Evolutionary conservation across 2,797 vertebrate species (phyloP), one percentile per base, ranked within the genome.

Genomic region (Eleutherodactylus coqui): DNA sequence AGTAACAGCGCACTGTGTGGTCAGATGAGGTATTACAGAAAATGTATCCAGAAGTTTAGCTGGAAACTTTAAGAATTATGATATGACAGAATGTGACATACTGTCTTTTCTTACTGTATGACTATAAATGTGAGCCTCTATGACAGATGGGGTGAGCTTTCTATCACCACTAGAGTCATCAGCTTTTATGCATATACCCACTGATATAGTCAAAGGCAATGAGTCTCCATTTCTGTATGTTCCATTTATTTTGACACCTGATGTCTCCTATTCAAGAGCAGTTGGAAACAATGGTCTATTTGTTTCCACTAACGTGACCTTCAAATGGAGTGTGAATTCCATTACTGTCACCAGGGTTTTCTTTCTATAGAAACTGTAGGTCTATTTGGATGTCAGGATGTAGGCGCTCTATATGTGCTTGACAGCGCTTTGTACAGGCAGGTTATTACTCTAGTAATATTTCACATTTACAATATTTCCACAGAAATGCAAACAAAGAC

Each of bases 271-370:
- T 45, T 45, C 41, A 5, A 24, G 38, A n/a, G 41, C 24, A 27
- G 24, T 16, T 5, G 43, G 69, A 73, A 73, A n/a, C 41, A 73
- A 43, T 45, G 41, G 69, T 73, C 69, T 43, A 45, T 72, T 73
- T 73, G 3, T n/a, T 27, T 27, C 10, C 38, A 73, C 38, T 73
- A 73, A 73, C 69, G 27, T 43, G 69, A 73, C 69, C 69, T 73
- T 45, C 24, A 43, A 43, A 41, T 73, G 24, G 45, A 14, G 38
- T 27, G 36, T 73, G 41, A 45, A 45, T 41, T 11, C 38, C 41
- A 27, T 45, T 45, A 73, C 38, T 45, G 36, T 45, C 69, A 14
- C 38, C 24, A 1, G 5, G 24, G 7, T 70, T 70, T n/a, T n/a
- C 21, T 73, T 6, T 73, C 5, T 72, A 14, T n/a, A 36, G 62